These are phyloP conservation scores for Acanthosepion pharaonis DNA, from an alignment of 2,888 invertebrate genomes.

Conservation along the genomic window DNA sequence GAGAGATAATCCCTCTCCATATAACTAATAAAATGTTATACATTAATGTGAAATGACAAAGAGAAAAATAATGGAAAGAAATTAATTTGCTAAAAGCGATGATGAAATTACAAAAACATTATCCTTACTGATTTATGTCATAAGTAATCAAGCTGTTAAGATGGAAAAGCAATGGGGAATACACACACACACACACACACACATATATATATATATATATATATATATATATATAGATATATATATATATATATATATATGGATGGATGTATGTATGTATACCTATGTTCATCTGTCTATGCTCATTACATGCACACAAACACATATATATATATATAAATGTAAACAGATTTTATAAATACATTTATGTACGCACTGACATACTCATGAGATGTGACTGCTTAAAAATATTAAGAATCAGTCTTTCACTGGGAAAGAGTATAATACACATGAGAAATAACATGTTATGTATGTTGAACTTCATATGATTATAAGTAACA, in stretches of 20 bases:
- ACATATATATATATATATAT: neutral
- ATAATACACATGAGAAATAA: too few relatives aligned
- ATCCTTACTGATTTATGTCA: neutral
- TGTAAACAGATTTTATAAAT: neutral
- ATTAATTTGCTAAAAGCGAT: slow-evolving; percentile 25
- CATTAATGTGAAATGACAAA: neutral
- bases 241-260: neutral
- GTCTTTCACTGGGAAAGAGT: too few relatives aligned
- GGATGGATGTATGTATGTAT: neutral
- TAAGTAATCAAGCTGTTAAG: neutral
- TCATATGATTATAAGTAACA: too few relatives aligned
- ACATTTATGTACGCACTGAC: neutral
- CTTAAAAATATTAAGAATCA: too few relatives aligned
- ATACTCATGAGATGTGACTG: neutral
- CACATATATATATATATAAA: slow-evolving; percentile 35
- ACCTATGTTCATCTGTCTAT: neutral
- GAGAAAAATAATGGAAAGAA: neutral
- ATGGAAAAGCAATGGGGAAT: neutral
- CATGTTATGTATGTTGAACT: too few relatives aligned
- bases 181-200: neutral
- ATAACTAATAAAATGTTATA: neutral
- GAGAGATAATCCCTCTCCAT: neutral
- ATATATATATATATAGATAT: neutral
- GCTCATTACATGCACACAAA: neutral
- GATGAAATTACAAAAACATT: slow-evolving; percentile 11